Base-by-base conservation (phyloP, 2,888 invertebrate genomes). In the Peribatodes rhomboidaria region DNA sequence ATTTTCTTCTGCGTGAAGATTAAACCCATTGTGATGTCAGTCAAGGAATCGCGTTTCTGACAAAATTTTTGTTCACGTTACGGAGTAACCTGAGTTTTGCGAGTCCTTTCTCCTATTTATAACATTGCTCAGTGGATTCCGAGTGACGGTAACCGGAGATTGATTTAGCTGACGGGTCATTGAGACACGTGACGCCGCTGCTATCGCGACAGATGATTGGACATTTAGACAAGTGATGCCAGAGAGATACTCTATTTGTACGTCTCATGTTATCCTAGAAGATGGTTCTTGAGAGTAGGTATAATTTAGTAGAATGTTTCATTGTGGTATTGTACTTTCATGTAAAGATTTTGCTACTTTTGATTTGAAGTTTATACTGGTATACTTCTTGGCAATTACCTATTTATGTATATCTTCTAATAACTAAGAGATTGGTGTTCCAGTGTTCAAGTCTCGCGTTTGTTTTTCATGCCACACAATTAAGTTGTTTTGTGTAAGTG, bases 21-120 rank as follows among this genome's bases (percentile, higher is more conserved):
- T 89, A 90, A 89, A 88, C 81, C 83, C 83, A 88, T 90, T 90
- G 88, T 89, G 83, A 85, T 82, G 89, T 87, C 88, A 88, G 84
- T 85, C 86, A 84, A 76, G 74, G 88, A 85, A 84, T 90, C 89
- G 82, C 80, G 83, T 90, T 89, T 86, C 90, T 84, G 83, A 85
- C 85, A 85, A 76, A 80, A 86, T 87, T 84, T 27, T 85, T 85
- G 82, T 80, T 82, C 81, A 76, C 79, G 85, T 84, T 85, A 89
- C 77, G 76, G 76, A 70, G 89, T 82, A 87, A 89, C 86, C 79
- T 77, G 88, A 90, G 84, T 79, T 80, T 75, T 73, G 74, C 73
- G 75, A 78, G 79, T 80, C 78, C 78, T 81, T 83, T 82, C 77
- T 79, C 82, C 81, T 88, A 89, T 90, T 88, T 87, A 88, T 87